Percentiles rank a stretch among this genome's conserved stretches.
Conservation (phyloP, 2,113 vertebrate genomes). For the Asarcornis scutulata region DNA sequence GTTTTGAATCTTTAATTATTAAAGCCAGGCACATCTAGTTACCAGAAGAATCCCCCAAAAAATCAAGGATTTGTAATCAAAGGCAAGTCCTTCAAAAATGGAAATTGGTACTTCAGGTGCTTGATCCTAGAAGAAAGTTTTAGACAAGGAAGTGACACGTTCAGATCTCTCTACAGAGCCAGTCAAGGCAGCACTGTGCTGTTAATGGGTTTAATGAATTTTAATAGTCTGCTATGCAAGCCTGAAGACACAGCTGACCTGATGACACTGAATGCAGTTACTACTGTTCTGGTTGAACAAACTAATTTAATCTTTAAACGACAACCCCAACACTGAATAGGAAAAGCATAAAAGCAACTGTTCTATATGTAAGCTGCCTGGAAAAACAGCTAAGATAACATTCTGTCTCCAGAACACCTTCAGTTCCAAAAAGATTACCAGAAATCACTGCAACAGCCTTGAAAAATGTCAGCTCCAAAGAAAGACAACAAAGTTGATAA, state of each 20-base stretch:
- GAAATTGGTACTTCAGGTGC: neutral
- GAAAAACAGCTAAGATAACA: neutral
- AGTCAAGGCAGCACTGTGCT: neutral
- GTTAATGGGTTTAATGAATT: slow-evolving; percentile 4
- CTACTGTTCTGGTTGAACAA: neutral
- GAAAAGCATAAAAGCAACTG: neutral
- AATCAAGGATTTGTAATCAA: neutral
- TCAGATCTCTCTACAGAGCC: neutral
- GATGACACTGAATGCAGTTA: neutral
- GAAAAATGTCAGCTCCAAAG: neutral
- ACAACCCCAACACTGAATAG: neutral
- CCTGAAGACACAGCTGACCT: neutral
- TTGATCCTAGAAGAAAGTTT: neutral
- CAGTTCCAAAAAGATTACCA: neutral
- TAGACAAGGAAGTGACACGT: neutral
- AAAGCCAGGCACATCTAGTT: neutral
- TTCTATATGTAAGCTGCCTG: neutral
- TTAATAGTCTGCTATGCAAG: neutral
- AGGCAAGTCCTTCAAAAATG: neutral
- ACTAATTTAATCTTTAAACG: neutral
- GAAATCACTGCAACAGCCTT: neutral
- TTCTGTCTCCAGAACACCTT: neutral
- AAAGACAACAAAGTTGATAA: neutral
- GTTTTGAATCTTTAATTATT: neutral
- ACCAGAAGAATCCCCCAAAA: neutral